Percentiles rank a stretch among this genome's conserved stretches.
phyloP scores from a whole-genome alignment of 1,140 invertebrate genomes.

The Drosophila biarmipes region DNA sequence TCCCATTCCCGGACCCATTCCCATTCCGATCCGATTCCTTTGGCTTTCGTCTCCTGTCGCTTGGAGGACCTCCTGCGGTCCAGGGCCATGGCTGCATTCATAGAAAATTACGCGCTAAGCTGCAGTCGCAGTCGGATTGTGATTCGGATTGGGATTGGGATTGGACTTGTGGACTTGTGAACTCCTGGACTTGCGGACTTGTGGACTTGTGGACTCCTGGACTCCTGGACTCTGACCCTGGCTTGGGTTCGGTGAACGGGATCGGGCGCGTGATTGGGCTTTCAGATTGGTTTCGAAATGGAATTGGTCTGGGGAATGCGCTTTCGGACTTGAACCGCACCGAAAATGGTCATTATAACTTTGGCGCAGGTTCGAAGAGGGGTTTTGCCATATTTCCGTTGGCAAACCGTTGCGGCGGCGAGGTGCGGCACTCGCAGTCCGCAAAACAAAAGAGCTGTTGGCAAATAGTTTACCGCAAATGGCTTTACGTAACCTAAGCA shows the following conservation, averaged over 20 bases:
- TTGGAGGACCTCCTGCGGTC: constrained; percentile 59
- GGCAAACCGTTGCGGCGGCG: not conserved
- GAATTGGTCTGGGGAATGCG: constrained; percentile 12
- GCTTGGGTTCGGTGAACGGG: constrained; percentile 9
- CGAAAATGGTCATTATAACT: constrained; percentile 65
- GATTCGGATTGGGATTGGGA: constrained; percentile 13
- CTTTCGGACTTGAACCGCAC: constrained; percentile 1
- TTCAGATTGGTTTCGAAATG: constrained; percentile 13
- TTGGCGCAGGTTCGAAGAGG: constrained; percentile 22
- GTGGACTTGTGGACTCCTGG: not conserved
- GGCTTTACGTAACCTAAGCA: constrained; percentile 32
- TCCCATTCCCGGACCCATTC: not conserved
- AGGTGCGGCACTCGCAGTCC: not conserved
- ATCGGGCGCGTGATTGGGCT: not conserved
- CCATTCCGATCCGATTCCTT: not conserved
- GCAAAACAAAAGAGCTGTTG: not conserved
- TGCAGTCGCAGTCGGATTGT: constrained; percentile 26
- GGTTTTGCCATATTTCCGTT: constrained; percentile 10
- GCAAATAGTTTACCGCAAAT: constrained; percentile 1
- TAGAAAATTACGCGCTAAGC: constrained; percentile 56
- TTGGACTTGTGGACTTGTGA: not conserved
- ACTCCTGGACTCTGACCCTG: not conserved
- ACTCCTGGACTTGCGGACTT: too few species aligned
- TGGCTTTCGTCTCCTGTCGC: constrained; percentile 8
- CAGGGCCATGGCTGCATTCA: constrained; percentile 51